These are phyloP conservation scores for Hylaea fasciaria DNA, from an alignment of 2,888 invertebrate genomes.

Conservation along the genomic window DNA sequence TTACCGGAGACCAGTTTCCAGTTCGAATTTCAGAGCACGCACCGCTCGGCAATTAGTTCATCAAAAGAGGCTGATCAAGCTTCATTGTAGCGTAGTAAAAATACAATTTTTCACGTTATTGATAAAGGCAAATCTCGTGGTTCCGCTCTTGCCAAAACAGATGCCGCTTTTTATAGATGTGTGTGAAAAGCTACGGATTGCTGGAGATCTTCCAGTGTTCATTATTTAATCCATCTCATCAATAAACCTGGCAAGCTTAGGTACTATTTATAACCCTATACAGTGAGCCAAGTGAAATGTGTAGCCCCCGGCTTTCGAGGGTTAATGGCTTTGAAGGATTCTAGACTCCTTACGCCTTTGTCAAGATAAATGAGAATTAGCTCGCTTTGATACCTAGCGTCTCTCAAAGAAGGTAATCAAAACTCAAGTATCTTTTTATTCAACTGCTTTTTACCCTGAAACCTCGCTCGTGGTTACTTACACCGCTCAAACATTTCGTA, in stretches of 20 bases:
- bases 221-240: neutral
- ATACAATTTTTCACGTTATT: no score
- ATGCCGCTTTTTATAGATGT: no score
- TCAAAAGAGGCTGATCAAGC: no score
- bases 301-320: conserved; percentile 18
- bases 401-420: conserved; percentile 7
- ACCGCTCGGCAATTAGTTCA: no score
- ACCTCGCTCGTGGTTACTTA: no score
- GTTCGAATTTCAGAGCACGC: no score
- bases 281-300: conserved; percentile 15
- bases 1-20: no score
- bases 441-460: neutral
- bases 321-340: conserved; percentile 25
- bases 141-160: no score
- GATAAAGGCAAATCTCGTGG: no score
- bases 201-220: neutral
- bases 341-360: conserved; percentile 22
- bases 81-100: no score
- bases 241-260: neutral
- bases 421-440: conserved; percentile 4
- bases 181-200: no score
- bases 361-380: conserved; percentile 31
- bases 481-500: no score
- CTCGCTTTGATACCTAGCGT: conserved; percentile 12
- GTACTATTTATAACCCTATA: conserved; percentile 1